Base-by-base conservation (phyloP, 2,888 invertebrate genomes). In the Parasteatoda lunata region DNA sequence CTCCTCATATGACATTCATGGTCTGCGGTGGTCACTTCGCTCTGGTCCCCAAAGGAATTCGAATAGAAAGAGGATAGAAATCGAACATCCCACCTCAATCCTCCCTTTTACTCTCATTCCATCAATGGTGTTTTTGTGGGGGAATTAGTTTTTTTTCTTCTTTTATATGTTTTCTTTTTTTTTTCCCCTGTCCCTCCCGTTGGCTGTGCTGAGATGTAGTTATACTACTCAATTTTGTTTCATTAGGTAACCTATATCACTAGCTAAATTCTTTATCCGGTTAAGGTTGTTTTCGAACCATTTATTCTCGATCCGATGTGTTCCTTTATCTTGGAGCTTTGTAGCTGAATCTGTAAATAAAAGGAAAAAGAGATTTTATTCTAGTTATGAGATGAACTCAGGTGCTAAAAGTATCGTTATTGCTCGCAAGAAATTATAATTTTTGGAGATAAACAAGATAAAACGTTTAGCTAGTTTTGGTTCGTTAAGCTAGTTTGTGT, bases 1-100 rank as follows among this genome's bases (percentile, higher is more conserved):
- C 49, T 59, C 73, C 68, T 77, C 72, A 66, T 82, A 77, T 86
- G 86, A 86, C 86, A 77, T 86, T 86, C 86, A 82, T 81, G 66
- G 81, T 71, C 54, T 66, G 45, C 66, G 65, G 69, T 66, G 77
- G 72, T 72, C 77, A 84, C 72, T 76, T 80, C 52, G 66, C 48
- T 49, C 30, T 59, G 7, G 52, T 11, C 77, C 83, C 65, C 77
- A 13, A 48, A 47, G 84, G 84, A 73, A 80, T 80, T 80, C 15
- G 45, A 30, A 49, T 11, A 49, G 71, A 71, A n/a, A n/a, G n/a
- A n/a, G n/a, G n/a, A n/a, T n/a, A n/a, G 30, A 30, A 30, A 8
- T 30, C 30, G 30, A 30, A 9, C 9, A 30, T 68, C 66, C 15
- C 65, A 64, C 47, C 73, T 64, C 66, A 30, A 30, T 30, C 30